These are phyloP conservation scores for Melanostigma gelatinosum DNA, from an alignment of 2,113 vertebrate genomes.

Conservation along the genomic window DNA sequence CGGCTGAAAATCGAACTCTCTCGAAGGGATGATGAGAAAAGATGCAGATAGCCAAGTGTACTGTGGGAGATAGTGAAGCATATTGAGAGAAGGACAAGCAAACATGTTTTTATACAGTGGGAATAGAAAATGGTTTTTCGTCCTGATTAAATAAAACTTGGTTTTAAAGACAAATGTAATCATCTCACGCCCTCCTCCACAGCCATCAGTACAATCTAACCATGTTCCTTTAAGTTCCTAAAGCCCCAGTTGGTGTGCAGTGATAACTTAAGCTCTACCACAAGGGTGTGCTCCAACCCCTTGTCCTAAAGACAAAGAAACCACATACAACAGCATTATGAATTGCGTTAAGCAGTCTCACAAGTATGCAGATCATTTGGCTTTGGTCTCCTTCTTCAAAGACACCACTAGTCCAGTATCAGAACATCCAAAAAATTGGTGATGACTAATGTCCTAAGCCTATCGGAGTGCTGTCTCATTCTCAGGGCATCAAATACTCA, in stretches of 20 bases:
- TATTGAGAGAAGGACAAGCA: background rate
- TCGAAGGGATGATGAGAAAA: constrained; percentile 32
- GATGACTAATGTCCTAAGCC: background rate
- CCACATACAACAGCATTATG: background rate
- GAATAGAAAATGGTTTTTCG: constrained; percentile 1
- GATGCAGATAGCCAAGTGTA: constrained; percentile 28
- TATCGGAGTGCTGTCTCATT: no score
- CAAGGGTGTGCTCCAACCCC: background rate
- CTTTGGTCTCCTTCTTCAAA: no score
- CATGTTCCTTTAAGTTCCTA: background rate
- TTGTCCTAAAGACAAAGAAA: background rate
- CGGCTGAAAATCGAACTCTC: constrained; percentile 43
- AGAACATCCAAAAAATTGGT: background rate
- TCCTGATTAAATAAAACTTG: constrained; percentile 4
- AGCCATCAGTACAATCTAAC: background rate
- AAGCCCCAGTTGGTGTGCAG: background rate
- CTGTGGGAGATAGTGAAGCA: constrained; percentile 21
- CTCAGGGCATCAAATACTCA: no score
- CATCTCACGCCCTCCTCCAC: background rate
- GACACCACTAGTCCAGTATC: background rate
- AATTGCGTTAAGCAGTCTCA: background rate
- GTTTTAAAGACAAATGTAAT: constrained; percentile 20
- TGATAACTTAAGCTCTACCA: background rate
- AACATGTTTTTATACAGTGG: constrained; percentile 27
- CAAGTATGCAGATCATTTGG: background rate